Evolutionary conservation across 2,888 invertebrate species (phyloP).

Genomic region (Plebejus anna): DNA sequence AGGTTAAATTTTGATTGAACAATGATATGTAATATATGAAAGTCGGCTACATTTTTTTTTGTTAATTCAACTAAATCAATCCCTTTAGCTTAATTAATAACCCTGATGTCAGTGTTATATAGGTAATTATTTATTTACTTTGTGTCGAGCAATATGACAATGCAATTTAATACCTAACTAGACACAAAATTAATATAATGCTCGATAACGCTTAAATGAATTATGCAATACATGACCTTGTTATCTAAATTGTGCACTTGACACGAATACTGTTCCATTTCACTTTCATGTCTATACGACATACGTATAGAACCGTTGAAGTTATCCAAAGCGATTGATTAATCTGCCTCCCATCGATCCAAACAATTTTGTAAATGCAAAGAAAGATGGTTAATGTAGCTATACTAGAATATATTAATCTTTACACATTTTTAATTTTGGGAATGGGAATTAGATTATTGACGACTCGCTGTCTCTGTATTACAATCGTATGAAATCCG

Average conservation of each 20-base stretch:
- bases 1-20: not conserved
- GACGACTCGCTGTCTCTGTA: not conserved
- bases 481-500: not conserved
- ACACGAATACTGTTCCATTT: conserved; percentile 78
- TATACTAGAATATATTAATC: not conserved
- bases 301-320: conserved; percentile 37
- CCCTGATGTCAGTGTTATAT: not conserved
- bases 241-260: conserved; percentile 79
- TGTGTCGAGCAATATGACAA: not conserved
- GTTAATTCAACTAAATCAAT: not conserved
- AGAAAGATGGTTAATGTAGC: conserved; percentile 23
- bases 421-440: not conserved
- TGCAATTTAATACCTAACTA: conserved; percentile 12
- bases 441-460: not conserved
- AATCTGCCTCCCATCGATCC: conserved; percentile 52
- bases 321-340: conserved; percentile 46
- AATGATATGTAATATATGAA: not conserved
- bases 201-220: conserved; percentile 52
- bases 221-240: conserved; percentile 76
- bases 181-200: conserved; percentile 35
- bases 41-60: not conserved
- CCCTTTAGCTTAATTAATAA: not conserved
- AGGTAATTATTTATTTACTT: not conserved
- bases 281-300: conserved; percentile 66
- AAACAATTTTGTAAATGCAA: conserved; percentile 35